Evolutionary conservation across 2,113 vertebrate species (phyloP), one percentile per base, ranked within the genome.

Genomic region (Patagioenas fasciata): DNA sequence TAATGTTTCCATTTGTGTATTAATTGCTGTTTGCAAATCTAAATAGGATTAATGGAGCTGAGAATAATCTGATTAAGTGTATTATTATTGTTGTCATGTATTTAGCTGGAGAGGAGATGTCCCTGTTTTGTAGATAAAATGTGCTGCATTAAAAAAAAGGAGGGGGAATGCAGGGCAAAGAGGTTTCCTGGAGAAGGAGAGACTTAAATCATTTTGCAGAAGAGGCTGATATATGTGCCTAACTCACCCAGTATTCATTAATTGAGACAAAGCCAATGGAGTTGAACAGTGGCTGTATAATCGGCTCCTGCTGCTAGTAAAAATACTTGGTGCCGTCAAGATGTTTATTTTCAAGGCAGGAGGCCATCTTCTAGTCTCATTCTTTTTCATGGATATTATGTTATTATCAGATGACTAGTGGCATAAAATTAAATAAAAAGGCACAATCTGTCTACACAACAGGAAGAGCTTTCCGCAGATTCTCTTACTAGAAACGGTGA

Each of bases 291-390:
- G 88, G 67, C 94, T 89, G 69, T 77, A 57, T 94, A 95, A 95
- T 96, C 81, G 5, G 58, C 79, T 94, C 88, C 83, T 72, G 86
- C 95, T 96, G 96, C 72, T 96, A 32, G 12, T 72, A 58, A 88
- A 92, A 93, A 78, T 93, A 67, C 65, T 88, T 72, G 72, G 72
- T 94, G 91, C 42, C 88, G 88, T 72, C 90, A 88, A 86, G 89
- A 87, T 91, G 79, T 95, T 96, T 88, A 94, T 95, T 97, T 95
- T 96, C 91, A 34, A 95, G 91, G 96, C 94, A 88, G 96, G 90
- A 96, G 94, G 91, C 93, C 86, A 75, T 93, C 92, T 91, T 92
- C 81, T 34, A 36, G 50, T 44, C 69, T 78, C 69, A 15, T 77
- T 64, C 72, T n/a, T 89, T 94, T 75, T 66, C 75, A 54, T 3